A percentile compares a stretch with the other conserved stretches of the same genome.
Evolutionary conservation across 2,113 vertebrate genomes (phyloP).

Genomic region (Otocyon megalotis): DNA sequence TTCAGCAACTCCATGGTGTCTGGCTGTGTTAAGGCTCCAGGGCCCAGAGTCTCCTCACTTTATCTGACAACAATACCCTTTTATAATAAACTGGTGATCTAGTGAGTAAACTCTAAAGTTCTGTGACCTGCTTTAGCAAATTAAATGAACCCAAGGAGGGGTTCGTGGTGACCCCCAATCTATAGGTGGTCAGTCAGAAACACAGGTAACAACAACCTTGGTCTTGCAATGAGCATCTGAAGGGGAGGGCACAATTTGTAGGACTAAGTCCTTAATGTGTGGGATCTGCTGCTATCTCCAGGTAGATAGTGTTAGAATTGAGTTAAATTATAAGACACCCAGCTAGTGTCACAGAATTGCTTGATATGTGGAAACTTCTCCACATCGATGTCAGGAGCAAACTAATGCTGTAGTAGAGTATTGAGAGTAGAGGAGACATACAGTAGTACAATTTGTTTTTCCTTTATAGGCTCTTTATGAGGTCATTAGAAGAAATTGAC

Average conservation of each 20-base stretch:
- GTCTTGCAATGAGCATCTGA: background rate
- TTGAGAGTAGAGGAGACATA: background rate
- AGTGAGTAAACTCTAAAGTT: background rate
- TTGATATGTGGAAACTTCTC: background rate
- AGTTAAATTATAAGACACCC: background rate
- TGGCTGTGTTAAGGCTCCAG: background rate
- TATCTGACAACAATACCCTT: background rate
- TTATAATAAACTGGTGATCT: background rate
- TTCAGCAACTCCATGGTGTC: background rate
- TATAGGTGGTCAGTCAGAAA: background rate
- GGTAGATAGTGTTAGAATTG: background rate
- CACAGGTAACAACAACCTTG: background rate
- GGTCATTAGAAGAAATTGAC: background rate
- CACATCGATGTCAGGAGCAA: background rate
- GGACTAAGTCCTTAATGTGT: background rate
- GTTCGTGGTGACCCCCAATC: background rate
- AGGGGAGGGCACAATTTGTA: background rate
- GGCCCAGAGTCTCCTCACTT: background rate
- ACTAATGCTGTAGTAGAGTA: background rate
- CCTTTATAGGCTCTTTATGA: background rate
- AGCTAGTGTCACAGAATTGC: background rate
- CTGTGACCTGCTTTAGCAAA: background rate
- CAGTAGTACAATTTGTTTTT: background rate
- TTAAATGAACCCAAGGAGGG: background rate
- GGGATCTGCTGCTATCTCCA: background rate